A percentile compares a stretch with the other conserved stretches of the same genome.
phyloP scores from a whole-genome alignment of 2,113 vertebrate species.

The Dicaeum eximium region DNA sequence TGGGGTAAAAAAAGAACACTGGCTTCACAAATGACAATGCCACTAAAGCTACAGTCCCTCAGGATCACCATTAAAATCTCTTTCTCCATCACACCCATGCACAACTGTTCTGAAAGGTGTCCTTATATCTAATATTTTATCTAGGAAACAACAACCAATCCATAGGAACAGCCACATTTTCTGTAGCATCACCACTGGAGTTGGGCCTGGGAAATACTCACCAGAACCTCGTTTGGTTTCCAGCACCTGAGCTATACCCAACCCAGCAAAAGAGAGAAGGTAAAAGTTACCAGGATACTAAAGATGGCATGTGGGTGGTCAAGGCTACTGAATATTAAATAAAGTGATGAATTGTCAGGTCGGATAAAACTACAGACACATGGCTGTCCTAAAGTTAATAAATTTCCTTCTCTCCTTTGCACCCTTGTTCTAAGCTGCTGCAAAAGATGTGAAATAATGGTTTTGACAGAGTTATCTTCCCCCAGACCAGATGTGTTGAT shows the following conservation, averaged over 20 bases:
- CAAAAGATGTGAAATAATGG: slow-evolving; percentile 39
- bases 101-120: not conserved
- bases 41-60: not conserved
- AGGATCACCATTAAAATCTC: not conserved
- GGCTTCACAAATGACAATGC: not conserved
- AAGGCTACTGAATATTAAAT: not conserved
- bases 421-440: not conserved
- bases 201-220: not conserved
- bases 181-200: not conserved
- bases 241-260: not conserved
- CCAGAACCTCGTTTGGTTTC: not conserved
- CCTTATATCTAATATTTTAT: not conserved
- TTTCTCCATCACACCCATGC: not conserved
- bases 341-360: not conserved
- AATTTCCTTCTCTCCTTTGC: not conserved
- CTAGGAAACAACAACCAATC: not conserved
- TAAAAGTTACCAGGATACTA: not conserved
- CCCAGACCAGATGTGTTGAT: slow-evolving; percentile 53
- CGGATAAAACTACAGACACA: not conserved
- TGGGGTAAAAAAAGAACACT: not conserved
- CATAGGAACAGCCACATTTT: not conserved
- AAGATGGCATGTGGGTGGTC: not conserved
- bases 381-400: not conserved
- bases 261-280: not conserved
- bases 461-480: slow-evolving; percentile 36